A percentile compares a stretch with the other conserved stretches of the same genome.
These are phyloP conservation scores for Eupelmus urozonus DNA, from an alignment of 2,888 invertebrate genomes.

Conservation along the genomic window DNA sequence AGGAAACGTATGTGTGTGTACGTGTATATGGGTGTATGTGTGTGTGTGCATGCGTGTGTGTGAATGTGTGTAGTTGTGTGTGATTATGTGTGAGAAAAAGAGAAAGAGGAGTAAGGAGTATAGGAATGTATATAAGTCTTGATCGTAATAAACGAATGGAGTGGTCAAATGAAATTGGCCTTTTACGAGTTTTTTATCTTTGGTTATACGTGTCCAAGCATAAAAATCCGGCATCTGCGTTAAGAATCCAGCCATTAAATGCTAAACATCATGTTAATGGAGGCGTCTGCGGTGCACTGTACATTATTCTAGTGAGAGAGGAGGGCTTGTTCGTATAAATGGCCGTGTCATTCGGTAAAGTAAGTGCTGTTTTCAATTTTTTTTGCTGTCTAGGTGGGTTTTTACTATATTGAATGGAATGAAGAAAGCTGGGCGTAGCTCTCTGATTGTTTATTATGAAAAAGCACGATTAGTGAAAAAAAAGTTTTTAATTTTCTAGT, in stretches of 20 bases:
- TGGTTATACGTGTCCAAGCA: slow-evolving; percentile 18
- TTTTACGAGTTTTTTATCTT: slow-evolving; percentile 30
- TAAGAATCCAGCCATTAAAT: slow-evolving; percentile 44
- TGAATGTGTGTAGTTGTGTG: too few species aligned
- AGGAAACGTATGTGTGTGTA: not conserved
- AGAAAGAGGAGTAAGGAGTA: not conserved
- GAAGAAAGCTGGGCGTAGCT: too few species aligned
- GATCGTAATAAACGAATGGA: slow-evolving; percentile 45
- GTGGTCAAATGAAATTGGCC: slow-evolving; percentile 33
- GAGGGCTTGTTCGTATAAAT: slow-evolving; percentile 17
- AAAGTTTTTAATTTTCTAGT: not conserved
- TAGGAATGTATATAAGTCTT: not conserved
- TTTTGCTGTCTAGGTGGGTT: not conserved
- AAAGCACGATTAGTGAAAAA: too few species aligned
- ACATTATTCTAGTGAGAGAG: not conserved
- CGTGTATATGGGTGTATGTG: too few species aligned
- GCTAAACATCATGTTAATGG: slow-evolving; percentile 45
- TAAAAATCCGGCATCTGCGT: slow-evolving; percentile 35
- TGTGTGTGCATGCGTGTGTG: too few species aligned
- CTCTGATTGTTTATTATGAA: too few species aligned
- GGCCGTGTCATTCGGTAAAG: slow-evolving; percentile 6
- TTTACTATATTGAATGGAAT: too few species aligned
- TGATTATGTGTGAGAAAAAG: too few species aligned
- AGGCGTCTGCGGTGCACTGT: not conserved
- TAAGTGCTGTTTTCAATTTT: not conserved